Conservation (phyloP, 2,888 invertebrate species). For the Ferrisia virgata region DNA sequence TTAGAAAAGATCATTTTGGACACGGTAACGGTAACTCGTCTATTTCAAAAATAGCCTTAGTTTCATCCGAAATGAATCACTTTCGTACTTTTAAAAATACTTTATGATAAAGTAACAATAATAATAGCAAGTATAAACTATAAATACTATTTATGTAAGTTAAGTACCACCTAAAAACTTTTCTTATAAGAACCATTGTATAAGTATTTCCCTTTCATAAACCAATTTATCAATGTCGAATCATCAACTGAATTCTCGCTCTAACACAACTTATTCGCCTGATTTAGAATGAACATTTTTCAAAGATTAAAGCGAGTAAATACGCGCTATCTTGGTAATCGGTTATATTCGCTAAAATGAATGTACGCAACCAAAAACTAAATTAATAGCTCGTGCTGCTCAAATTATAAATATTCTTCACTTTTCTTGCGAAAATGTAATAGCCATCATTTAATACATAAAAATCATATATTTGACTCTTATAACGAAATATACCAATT, state of each 20-base stretch:
- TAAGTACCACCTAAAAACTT: not conserved
- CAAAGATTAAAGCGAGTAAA: not conserved
- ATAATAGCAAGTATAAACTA: not conserved
- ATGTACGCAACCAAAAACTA: not conserved
- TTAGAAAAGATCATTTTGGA: not conserved
- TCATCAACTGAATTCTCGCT: not conserved
- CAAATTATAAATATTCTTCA: not conserved
- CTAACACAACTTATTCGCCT: not conserved
- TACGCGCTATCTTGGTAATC: not conserved
- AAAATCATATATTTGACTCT: not conserved
- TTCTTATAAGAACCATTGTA: not conserved
- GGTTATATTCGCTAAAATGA: not conserved
- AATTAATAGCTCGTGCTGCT: not conserved
- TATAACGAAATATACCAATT: not conserved
- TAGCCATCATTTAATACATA: not conserved
- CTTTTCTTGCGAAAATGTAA: not conserved
- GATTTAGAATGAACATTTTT: not conserved
- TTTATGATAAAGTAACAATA: not conserved
- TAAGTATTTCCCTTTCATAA: not conserved
- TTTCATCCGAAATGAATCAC: not conserved
- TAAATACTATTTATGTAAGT: not conserved
- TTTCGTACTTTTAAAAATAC: not conserved
- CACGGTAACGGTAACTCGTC: no score
- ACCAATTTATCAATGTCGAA: conserved; percentile 14
- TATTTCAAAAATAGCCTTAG: no score